These are phyloP conservation scores for Tridacna gigas DNA, from an alignment of 2,888 invertebrate genomes.

Conservation along the genomic window DNA sequence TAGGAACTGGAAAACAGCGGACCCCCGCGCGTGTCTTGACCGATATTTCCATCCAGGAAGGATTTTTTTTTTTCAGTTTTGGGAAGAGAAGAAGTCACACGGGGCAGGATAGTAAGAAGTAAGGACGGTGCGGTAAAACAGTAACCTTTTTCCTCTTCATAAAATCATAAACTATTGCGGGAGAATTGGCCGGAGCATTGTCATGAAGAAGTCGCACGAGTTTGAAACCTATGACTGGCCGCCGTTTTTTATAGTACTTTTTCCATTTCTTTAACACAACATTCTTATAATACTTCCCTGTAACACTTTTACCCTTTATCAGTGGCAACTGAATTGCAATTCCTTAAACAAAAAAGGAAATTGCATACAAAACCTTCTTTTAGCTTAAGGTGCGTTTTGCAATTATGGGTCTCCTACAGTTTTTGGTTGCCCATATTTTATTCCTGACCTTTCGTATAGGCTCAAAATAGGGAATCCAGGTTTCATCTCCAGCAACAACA, in stretches of 20 bases:
- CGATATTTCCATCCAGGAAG: background rate
- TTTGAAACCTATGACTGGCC: too few species aligned
- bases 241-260: background rate
- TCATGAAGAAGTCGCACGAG: too few species aligned
- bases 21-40: background rate
- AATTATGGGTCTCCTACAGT: background rate
- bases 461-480: background rate
- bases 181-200: too few species aligned
- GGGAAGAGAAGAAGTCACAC: background rate
- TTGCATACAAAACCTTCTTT: background rate
- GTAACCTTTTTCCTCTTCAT: background rate
- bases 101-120: background rate
- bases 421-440: background rate
- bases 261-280: background rate
- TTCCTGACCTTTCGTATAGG: background rate
- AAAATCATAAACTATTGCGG: too few species aligned
- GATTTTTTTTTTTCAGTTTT: background rate
- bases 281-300: background rate
- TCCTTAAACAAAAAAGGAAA: background rate
- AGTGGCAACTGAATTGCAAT: background rate
- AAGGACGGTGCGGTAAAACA: background rate
- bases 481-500: background rate
- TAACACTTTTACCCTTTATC: background rate
- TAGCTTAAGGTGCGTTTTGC: background rate
- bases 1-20: background rate